Conservation (phyloP, 2,113 vertebrate genomes). For the Sylvietta virens region DNA sequence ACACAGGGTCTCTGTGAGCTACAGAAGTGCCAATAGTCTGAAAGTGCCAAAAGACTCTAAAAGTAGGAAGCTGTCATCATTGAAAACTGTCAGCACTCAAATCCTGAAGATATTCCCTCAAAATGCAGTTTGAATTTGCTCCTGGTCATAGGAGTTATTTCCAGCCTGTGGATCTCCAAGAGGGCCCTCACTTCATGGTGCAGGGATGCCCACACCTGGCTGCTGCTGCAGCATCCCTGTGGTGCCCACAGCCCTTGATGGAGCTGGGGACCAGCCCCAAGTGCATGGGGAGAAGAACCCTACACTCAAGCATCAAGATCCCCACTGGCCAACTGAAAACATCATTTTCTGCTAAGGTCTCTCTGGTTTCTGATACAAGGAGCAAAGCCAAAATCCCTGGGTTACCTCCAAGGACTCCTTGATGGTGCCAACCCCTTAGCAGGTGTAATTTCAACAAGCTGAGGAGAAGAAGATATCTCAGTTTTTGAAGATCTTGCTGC, state of each 20-base stretch:
- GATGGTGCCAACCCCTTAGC: neutral
- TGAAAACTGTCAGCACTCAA: neutral
- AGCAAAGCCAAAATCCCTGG: neutral
- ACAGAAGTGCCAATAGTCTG: neutral
- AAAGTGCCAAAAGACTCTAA: neutral
- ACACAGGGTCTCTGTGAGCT: neutral
- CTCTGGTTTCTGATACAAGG: neutral
- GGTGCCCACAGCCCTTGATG: rapidly evolving
- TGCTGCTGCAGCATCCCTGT: neutral
- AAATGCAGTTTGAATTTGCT: neutral
- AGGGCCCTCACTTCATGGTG: neutral
- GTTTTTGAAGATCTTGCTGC: neutral
- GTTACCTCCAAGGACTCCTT: neutral
- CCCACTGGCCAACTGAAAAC: neutral
- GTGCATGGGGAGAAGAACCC: neutral
- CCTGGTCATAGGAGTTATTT: neutral
- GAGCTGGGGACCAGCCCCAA: neutral
- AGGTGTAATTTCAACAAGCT: neutral
- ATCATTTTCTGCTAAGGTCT: neutral
- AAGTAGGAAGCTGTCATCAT: neutral
- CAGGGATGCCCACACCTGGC: neutral
- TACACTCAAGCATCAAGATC: neutral
- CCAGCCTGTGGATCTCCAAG: neutral
- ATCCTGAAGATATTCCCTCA: neutral
- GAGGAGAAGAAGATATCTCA: neutral